Percentiles rank a stretch among this genome's conserved stretches.
Conservation (phyloP, 1,140 invertebrate species). For the Bombus difficillimus region DNA sequence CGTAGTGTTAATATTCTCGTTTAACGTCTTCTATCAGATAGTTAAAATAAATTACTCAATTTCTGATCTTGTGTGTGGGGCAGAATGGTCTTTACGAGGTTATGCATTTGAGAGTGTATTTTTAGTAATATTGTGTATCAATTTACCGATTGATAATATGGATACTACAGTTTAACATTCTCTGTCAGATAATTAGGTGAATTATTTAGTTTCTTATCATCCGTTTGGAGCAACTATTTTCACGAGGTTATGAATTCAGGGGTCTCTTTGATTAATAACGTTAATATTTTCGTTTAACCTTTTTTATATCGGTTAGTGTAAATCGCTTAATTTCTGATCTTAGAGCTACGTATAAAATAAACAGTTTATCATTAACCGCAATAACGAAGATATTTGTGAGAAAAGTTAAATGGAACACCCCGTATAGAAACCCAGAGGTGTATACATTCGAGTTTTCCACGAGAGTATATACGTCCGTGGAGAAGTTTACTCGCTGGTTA, state of each 20-base stretch:
- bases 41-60: background rate
- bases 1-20: too few relatives aligned
- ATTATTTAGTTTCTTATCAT: too few relatives aligned
- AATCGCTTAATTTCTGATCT: background rate
- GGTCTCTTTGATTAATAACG: too few relatives aligned
- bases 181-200: background rate
- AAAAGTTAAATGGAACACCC: background rate
- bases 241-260: too few relatives aligned
- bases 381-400: background rate
- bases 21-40: background rate
- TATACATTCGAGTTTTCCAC: background rate
- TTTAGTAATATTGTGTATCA: too few relatives aligned
- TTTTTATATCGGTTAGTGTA: background rate
- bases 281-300: too few relatives aligned
- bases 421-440: background rate
- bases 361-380: background rate
- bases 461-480: background rate
- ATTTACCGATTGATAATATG: too few relatives aligned
- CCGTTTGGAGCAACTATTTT: too few relatives aligned
- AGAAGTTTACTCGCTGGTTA: background rate
- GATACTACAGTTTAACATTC: background rate
- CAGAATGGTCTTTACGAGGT: too few relatives aligned
- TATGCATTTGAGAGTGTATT: too few relatives aligned
- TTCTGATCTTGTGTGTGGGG: background rate
- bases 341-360: background rate